phyloP scores from a whole-genome alignment of 53 echinoderm and acorn worm species.

The Holothuria scabra region DNA sequence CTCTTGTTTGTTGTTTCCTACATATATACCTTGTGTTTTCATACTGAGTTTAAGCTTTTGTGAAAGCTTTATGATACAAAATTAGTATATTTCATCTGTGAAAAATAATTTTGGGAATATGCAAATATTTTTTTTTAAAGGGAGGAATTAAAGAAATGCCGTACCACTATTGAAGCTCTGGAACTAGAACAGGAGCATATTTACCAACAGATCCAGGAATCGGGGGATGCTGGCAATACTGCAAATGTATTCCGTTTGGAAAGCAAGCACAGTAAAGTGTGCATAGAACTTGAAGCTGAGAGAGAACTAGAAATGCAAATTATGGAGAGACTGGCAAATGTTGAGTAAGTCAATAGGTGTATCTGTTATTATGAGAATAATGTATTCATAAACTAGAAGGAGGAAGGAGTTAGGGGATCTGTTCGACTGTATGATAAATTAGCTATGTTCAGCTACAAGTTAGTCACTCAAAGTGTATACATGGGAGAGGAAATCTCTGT shows the following conservation, averaged over 20 bases:
- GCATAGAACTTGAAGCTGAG: slow-evolving; percentile 80
- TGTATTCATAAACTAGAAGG: too few relatives aligned
- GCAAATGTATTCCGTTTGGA: slow-evolving; percentile 81
- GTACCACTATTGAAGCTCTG: slow-evolving; percentile 78
- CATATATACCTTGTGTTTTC: not conserved
- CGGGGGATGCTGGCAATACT: slow-evolving; percentile 75
- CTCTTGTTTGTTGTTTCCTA: not conserved
- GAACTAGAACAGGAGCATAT: slow-evolving; percentile 82
- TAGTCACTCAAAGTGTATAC: too few relatives aligned
- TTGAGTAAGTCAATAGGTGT: slow-evolving; percentile 71
- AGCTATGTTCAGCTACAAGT: too few relatives aligned
- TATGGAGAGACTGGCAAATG: slow-evolving; percentile 68
- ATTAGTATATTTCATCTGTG: too few relatives aligned
- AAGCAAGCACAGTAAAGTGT: slow-evolving; percentile 80
- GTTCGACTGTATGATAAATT: too few relatives aligned
- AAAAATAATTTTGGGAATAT: too few relatives aligned
- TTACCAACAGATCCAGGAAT: slow-evolving; percentile 61
- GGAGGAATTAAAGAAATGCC: slow-evolving; percentile 90
- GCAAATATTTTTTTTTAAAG: slow-evolving; percentile 38
- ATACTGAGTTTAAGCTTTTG: too few relatives aligned
- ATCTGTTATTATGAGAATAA: not conserved
- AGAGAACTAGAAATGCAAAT: slow-evolving; percentile 75
- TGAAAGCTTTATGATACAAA: too few relatives aligned
- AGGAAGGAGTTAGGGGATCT: too few relatives aligned
- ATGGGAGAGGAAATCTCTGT: too few relatives aligned